Conservation (phyloP, 1,140 invertebrate genomes). For the Megalopta genalis region DNA sequence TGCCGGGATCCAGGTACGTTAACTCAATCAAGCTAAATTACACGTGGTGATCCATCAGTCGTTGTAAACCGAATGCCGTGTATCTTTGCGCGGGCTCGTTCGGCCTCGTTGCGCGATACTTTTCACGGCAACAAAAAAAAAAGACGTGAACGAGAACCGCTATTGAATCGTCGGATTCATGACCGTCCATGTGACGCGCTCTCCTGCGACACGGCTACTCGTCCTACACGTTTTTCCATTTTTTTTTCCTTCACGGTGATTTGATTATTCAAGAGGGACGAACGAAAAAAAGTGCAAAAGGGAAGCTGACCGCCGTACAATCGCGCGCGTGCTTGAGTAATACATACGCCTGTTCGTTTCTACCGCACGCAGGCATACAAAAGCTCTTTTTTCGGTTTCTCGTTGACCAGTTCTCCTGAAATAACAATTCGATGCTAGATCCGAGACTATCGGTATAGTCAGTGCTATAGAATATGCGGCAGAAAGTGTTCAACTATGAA, state of each 20-base stretch:
- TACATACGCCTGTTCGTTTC: neutral
- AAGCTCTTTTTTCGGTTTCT: neutral
- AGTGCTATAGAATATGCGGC: no score
- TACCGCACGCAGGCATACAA: no score
- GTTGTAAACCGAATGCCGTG: neutral
- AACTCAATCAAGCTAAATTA: conserved; percentile 5
- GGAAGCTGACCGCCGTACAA: conserved; percentile 19
- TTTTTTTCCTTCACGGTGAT: conserved; percentile 14
- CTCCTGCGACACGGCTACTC: conserved; percentile 46
- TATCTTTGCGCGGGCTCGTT: neutral
- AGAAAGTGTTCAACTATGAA: neutral
- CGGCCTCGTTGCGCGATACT: neutral
- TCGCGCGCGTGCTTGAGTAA: conserved; percentile 9
- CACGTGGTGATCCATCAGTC: neutral
- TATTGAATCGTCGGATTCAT: conserved; percentile 36
- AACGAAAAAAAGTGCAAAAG: conserved; percentile 21
- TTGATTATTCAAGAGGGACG: conserved; percentile 35
- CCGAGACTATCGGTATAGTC: neutral
- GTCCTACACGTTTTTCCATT: conserved; percentile 40
- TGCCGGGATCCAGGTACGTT: neutral
- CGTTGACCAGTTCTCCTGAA: neutral
- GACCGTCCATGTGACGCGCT: conserved; percentile 42
- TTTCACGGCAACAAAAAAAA: neutral
- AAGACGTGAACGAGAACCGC: neutral
- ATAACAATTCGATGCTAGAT: neutral